Evolutionary conservation across 2,888 invertebrate genomes (phyloP), one percentile per base, ranked within the genome.

Genomic region (Caenorhabditis macrosperma): DNA sequence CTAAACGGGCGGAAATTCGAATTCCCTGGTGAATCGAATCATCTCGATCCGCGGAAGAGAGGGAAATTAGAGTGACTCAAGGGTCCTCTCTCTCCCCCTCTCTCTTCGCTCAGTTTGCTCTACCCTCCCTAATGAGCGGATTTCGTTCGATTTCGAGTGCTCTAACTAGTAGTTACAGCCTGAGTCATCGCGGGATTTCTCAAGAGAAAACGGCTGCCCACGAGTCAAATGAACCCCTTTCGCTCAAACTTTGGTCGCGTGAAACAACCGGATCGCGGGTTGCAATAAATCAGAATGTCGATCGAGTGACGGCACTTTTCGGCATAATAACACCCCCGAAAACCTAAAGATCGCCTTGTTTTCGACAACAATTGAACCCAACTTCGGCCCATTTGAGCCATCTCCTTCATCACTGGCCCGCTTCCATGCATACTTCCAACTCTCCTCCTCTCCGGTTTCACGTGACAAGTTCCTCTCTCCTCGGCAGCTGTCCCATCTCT

Each of bases 11-110:
- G n/a, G n/a, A n/a, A n/a, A n/a, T 52, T 33, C 7, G 20, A 44
- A 71, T 71, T 71, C 69, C 69, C 69, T 6, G 22, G 69, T 61
- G 69, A 71, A 71, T 71, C 52, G 69, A 71, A 61, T 71, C 69
- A 71, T 71, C 52, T 24, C 26, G 61, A 61, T 52, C 41, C 41
- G 48, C 20, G n/a, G 38, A 55, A 54, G 20, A 41, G 26, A 24
- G 57, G 69, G 50, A 71, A 71, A 59, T 71, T 59, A 44, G 69
- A 59, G 54, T 54, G 69, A 71, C 60, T 71, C 69, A 69, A 69
- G 50, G 17, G 10, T 48, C 38, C 46, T 17, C 20, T n/a, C n/a
- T n/a, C n/a, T n/a, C n/a, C n/a, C n/a, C n/a, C n/a, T n/a, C n/a
- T n/a, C n/a, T 26, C 28, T 66, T 57, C 46, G 33, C 22, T 66